These are phyloP conservation scores for Dendroctonus ponderosae DNA, from an alignment of 1,140 invertebrate genomes.

Conservation along the genomic window DNA sequence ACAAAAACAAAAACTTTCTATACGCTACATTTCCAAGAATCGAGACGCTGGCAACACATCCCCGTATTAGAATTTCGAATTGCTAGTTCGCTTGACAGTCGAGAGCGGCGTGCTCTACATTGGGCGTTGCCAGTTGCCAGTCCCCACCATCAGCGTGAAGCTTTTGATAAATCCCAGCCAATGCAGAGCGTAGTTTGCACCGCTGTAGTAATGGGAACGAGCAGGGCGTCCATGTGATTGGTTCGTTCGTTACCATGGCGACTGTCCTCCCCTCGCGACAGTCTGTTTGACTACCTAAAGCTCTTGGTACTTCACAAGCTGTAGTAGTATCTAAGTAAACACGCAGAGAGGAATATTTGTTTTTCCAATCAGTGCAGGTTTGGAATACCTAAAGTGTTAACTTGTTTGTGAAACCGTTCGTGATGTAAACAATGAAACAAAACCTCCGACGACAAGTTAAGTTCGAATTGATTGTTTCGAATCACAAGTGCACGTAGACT, in stretches of 20 bases:
- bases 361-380: constrained; percentile 54
- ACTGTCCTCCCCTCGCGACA: constrained; percentile 42
- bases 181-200: constrained; percentile 31
- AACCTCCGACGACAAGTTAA: constrained; percentile 49
- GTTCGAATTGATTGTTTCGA: constrained; percentile 46
- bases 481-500: constrained; percentile 30
- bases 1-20: constrained; percentile 29
- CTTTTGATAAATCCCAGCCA: constrained; percentile 31
- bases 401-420: constrained; percentile 52
- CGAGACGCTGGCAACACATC: constrained; percentile 29
- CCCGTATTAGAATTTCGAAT: constrained; percentile 39
- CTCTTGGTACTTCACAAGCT: constrained; percentile 52
- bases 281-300: constrained; percentile 52
- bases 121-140: constrained; percentile 31
- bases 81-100: constrained; percentile 40
- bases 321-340: constrained; percentile 55
- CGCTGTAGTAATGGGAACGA: constrained; percentile 38
- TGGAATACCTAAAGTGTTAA: constrained; percentile 53
- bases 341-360: constrained; percentile 52
- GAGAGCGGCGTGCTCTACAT: constrained; percentile 31
- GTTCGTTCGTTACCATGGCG: constrained; percentile 42
- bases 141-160: constrained; percentile 12
- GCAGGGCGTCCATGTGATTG: constrained; percentile 28
- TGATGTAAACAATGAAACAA: constrained; percentile 54
- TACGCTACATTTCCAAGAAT: constrained; percentile 33